Conservation (phyloP, 2,888 invertebrate species). For the Caenorhabditis virilis region DNA sequence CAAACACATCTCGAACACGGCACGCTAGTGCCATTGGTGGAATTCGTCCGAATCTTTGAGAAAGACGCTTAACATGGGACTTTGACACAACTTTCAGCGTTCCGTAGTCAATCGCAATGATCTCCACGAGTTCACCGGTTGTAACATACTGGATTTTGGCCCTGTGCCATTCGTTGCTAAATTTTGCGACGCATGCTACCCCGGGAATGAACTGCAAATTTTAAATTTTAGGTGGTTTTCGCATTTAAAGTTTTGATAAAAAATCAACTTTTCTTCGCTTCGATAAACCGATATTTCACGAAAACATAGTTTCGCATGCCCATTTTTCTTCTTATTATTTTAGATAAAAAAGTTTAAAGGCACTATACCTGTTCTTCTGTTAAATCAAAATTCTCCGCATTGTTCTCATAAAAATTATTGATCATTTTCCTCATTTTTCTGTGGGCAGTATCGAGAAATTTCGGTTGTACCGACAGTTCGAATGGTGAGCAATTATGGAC, state of each 20-base stretch:
- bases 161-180: constrained; percentile 14
- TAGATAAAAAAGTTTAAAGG: too few species aligned
- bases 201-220: constrained; percentile 10
- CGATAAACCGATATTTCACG: too few species aligned
- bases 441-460: not conserved
- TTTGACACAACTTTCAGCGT: constrained; percentile 1
- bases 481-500: not conserved
- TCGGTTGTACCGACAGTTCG: not conserved
- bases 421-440: not conserved
- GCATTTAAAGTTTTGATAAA: too few species aligned
- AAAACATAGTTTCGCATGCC: too few species aligned
- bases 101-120: constrained; percentile 14
- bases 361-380: not conserved
- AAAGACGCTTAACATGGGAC: constrained; percentile 4
- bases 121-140: not conserved
- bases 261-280: not conserved
- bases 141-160: constrained; percentile 11
- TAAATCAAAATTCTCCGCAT: not conserved
- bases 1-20: constrained; percentile 6
- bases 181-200: constrained; percentile 13
- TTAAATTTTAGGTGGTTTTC: too few species aligned
- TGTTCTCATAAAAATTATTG: not conserved
- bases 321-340: too few species aligned
- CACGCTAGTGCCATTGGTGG: constrained; percentile 19
- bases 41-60: constrained; percentile 12